A percentile compares a stretch with the other conserved stretches of the same genome.
Conservation (phyloP, 2,888 invertebrate species). For the Cryptosula pallasiana region DNA sequence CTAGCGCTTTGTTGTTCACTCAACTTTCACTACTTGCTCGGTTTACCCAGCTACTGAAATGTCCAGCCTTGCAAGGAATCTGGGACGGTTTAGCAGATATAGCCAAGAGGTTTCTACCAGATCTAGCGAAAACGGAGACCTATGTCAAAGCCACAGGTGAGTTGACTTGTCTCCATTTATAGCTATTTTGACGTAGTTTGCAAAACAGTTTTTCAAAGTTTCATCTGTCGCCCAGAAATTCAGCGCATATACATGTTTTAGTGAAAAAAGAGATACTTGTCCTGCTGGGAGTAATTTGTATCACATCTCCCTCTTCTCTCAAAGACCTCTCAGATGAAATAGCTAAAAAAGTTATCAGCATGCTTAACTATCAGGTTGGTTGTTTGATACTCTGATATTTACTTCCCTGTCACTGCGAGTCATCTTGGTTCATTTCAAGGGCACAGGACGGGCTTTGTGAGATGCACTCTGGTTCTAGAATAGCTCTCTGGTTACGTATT, state of each 20-base stretch:
- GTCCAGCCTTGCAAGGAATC: not conserved
- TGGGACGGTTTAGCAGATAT: not conserved
- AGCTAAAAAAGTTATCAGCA: conserved; percentile 6
- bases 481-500: no score
- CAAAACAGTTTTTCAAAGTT: not conserved
- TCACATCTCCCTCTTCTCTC: not conserved
- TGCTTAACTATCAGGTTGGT: conserved; percentile 3
- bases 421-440: no score
- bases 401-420: no score
- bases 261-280: conserved; percentile 11
- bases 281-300: not conserved
- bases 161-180: not conserved
- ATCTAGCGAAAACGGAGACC: conserved; percentile 6
- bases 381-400: no score
- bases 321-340: not conserved
- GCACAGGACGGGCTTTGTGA: no score
- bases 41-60: conserved; percentile 2
- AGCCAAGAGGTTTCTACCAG: not conserved
- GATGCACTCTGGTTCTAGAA: no score
- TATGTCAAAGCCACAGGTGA: conserved; percentile 9
- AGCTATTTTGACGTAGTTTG: not conserved
- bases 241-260: conserved; percentile 4
- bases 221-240: not conserved
- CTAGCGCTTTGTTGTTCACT: no score
- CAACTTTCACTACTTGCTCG: no score